Base-by-base conservation (phyloP, 2,113 vertebrate species). In the Beaufortia kweichowensis region DNA sequence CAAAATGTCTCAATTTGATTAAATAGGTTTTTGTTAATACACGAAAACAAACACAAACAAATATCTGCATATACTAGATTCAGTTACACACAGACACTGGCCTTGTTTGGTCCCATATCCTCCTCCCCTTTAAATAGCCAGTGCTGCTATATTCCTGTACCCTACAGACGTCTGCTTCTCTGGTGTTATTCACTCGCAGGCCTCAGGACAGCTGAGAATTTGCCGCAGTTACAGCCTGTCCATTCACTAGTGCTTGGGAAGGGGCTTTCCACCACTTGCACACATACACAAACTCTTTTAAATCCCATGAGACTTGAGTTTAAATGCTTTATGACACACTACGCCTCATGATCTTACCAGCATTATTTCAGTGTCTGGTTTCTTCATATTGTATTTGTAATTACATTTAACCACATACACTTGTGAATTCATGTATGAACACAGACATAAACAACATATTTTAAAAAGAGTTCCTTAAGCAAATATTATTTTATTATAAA, bases 131-230 rank as follows among this genome's bases (percentile, higher is more conserved):
- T 85, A 73, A 86, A 84, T 81, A 86, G 79, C 81, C 67, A 70
- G 53, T 28, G 33, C 33, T 21, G 69, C 63, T 81, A 85, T 84
- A 90, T 87, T 86, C 85, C 87, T 82, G 83, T 48, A 66, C 72
- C 71, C 82, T 70, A 85, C 67, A 86, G 61, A 15, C 55, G 21
- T 67, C 80, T 65, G 61, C 69, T 67, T 26, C 70, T 72, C 77
- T 79, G 76, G 57, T 53, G 60, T 75, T 84, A 63, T 88, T 87
- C 75, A 75, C 84, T 80, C 80, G 61, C 75, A 79, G 43, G 78
- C 61, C 81, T 76, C 81, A 82, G 75, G 68, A 85, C 91, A 91
- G 91, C 90, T 90, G 91, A 81, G 88, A 89, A 89, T 88, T 86
- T 82, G 79, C 71, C 46, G 72, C 71, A 81, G 83, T 84, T 81